These are phyloP conservation scores for Dasyprocta punctata DNA, from an alignment of 2,113 vertebrate genomes.

Conservation along the genomic window DNA sequence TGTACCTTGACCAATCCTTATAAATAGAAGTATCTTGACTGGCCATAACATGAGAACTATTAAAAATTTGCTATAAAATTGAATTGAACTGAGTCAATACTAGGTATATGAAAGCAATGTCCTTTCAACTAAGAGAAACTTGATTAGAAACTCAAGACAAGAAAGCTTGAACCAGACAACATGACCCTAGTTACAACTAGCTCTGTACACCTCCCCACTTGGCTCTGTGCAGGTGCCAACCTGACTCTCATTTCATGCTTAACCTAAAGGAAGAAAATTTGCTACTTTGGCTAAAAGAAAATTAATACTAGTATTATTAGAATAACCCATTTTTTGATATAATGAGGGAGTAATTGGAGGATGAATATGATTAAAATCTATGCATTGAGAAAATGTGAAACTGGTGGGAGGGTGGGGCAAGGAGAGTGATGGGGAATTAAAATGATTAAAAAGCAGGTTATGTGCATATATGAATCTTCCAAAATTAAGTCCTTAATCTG, in stretches of 20 bases:
- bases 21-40: neutral
- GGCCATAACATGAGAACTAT: neutral
- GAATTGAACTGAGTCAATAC: neutral
- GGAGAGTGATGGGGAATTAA: neutral
- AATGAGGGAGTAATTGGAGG: neutral
- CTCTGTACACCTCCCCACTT: neutral
- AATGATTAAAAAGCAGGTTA: neutral
- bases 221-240: neutral
- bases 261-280: neutral
- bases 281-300: neutral
- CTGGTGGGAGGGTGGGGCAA: neutral
- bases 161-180: neutral
- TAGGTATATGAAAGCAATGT: neutral
- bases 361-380: neutral
- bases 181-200: neutral
- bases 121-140: conserved; percentile 9
- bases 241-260: neutral
- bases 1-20: neutral
- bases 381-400: neutral
- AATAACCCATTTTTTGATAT: neutral
- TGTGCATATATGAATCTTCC: neutral
- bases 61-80: neutral
- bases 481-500: neutral
- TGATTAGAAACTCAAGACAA: conserved; percentile 26
- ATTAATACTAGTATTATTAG: neutral